Conservation (phyloP, 2,797 vertebrate genomes). For the Sebastolobus alascanus region DNA sequence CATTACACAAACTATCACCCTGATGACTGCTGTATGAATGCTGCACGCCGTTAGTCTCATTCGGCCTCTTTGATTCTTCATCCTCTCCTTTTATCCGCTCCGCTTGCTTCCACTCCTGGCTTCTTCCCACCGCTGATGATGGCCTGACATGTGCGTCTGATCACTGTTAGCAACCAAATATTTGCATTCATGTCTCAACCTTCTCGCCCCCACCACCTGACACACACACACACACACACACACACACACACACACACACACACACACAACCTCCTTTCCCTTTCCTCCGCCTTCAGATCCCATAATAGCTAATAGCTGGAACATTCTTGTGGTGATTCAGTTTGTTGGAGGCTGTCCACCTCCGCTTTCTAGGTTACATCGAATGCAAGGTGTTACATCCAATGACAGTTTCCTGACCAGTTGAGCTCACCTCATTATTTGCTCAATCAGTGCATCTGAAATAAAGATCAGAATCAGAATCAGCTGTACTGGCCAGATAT, state of each 20-base stretch:
- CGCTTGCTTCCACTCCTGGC: neutral
- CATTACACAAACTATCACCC: neutral
- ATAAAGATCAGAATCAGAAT: neutral
- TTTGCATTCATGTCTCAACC: slow-evolving; percentile 21
- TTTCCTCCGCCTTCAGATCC: slow-evolving; percentile 26
- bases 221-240: slow-evolving; percentile 1
- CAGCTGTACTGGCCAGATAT: neutral
- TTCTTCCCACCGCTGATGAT: neutral
- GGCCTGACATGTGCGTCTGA: slow-evolving; percentile 15
- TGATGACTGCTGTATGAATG: slow-evolving; percentile 30
- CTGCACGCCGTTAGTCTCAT: neutral
- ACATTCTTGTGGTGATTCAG: slow-evolving; percentile 53
- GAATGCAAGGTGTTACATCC: slow-evolving; percentile 8
- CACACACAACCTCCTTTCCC: slow-evolving; percentile 1
- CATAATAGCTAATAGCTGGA: slow-evolving; percentile 44
- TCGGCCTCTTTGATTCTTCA: neutral
- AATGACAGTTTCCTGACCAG: slow-evolving; percentile 10
- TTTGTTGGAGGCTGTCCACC: slow-evolving; percentile 35
- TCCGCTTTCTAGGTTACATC: slow-evolving; percentile 3
- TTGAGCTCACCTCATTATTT: neutral
- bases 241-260: slow-evolving; percentile 5
- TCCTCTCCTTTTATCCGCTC: slow-evolving; percentile 13
- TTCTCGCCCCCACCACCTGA: neutral
- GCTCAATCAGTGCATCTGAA: neutral
- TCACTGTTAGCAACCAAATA: slow-evolving; percentile 46